Percentiles rank a stretch among this genome's conserved stretches.
Conservation (phyloP, 2,797 vertebrate genomes). For the Eurystomus glaucurus region DNA sequence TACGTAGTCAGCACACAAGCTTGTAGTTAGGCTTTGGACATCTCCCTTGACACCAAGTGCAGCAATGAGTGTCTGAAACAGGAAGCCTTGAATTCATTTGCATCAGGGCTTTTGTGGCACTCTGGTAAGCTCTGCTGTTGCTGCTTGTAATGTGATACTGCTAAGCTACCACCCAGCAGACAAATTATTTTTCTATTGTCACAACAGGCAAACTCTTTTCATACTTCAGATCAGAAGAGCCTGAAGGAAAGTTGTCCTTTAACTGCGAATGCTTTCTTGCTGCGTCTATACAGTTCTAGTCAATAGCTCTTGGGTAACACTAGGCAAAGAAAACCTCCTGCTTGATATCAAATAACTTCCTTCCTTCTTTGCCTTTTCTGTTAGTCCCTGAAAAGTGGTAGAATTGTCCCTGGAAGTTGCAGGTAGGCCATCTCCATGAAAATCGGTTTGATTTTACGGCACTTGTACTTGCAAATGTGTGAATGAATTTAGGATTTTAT, state of each 20-base stretch:
- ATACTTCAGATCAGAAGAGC: neutral
- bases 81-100: too few relatives aligned
- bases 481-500: neutral
- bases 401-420: neutral
- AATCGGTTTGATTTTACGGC: fast-evolving
- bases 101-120: neutral
- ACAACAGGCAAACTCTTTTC: neutral
- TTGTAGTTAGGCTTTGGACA: neutral
- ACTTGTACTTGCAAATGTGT: fast-evolving
- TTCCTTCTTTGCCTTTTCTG: neutral
- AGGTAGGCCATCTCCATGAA: neutral
- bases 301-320: neutral
- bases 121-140: neutral
- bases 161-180: neutral
- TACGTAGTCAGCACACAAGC: too few relatives aligned
- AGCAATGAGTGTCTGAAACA: too few relatives aligned
- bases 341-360: neutral
- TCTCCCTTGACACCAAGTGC: neutral
- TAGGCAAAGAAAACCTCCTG: neutral
- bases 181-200: neutral
- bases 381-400: neutral
- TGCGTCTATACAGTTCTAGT: neutral
- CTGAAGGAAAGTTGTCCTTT: neutral
- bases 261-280: neutral
- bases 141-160: neutral